These are phyloP conservation scores for Griposia aprilina DNA, from an alignment of 2,888 invertebrate species.

Conservation along the genomic window DNA sequence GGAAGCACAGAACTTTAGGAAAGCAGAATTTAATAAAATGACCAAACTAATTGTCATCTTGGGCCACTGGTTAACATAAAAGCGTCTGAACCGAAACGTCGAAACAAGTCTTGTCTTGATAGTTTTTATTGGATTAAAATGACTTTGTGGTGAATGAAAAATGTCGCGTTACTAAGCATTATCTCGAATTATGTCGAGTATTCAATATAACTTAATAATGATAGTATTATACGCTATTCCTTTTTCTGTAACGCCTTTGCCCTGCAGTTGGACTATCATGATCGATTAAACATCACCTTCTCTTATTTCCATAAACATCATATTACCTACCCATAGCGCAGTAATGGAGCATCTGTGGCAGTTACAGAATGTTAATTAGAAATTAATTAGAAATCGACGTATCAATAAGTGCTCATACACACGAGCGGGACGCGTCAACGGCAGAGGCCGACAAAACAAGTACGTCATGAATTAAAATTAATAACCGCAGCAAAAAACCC, in stretches of 20 bases:
- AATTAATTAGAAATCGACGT: background rate
- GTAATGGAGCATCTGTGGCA: too few species aligned
- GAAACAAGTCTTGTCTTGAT: background rate
- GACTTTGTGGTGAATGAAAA: too few species aligned
- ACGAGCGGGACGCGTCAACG: too few species aligned
- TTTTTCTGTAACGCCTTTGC: too few species aligned
- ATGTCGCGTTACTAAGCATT: too few species aligned
- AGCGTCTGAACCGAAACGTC: too few species aligned
- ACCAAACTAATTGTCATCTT: background rate
- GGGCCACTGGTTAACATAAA: too few species aligned
- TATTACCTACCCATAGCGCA: background rate
- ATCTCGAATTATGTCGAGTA: too few species aligned
- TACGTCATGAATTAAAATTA: conserved; percentile 10
- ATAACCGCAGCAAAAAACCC: conserved; percentile 31
- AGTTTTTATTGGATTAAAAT: too few species aligned
- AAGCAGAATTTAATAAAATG: background rate
- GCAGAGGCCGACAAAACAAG: background rate
- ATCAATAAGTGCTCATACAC: background rate
- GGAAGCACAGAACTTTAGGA: background rate
- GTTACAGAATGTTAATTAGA: background rate
- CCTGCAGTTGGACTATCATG: background rate
- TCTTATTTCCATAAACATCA: background rate
- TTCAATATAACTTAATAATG: too few species aligned
- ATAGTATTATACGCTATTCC: too few species aligned
- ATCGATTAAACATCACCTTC: background rate